phyloP scores from a whole-genome alignment of 2,797 vertebrate species.

The Poeciliopsis infans region DNA sequence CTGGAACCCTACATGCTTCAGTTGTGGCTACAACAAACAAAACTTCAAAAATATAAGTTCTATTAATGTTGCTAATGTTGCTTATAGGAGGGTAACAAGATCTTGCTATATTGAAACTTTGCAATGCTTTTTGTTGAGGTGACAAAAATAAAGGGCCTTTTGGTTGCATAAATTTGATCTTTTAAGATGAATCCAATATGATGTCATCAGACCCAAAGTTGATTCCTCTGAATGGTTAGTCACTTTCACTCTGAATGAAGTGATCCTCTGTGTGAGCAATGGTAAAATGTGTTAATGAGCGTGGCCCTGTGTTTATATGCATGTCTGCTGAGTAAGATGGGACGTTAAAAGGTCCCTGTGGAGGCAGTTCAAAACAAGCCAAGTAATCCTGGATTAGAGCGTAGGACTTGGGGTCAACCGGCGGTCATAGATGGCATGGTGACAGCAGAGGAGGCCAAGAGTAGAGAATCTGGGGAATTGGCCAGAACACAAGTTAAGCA shows the following conservation, averaged over 20 bases:
- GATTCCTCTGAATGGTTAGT: conserved; percentile 19
- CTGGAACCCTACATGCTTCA: conserved; percentile 32
- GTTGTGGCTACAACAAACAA: conserved; percentile 47
- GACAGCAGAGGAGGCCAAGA: conserved; percentile 45
- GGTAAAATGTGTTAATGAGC: conserved; percentile 11
- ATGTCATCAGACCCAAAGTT: background rate
- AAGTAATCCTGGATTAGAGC: conserved; percentile 77
- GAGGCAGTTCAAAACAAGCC: conserved; percentile 58
- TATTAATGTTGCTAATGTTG: background rate
- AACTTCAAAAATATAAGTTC: conserved; percentile 18
- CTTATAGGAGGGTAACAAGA: background rate
- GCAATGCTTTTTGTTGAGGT: background rate
- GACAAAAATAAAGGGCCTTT: background rate
- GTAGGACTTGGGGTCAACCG: conserved; percentile 68
- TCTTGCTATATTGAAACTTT: background rate
- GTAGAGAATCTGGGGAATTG: conserved; percentile 36
- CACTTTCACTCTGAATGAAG: conserved; percentile 9
- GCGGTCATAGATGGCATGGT: conserved; percentile 61
- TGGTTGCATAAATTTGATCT: background rate
- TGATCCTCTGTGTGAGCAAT: conserved; percentile 3
- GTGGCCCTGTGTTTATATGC: conserved; percentile 25
- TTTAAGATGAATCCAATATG: background rate
- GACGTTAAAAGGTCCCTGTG: conserved; percentile 38
- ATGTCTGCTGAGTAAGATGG: conserved; percentile 28
- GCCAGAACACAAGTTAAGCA: conserved; percentile 30